Evolutionary conservation across 2,888 invertebrate genomes (phyloP), one percentile per base, ranked within the genome.

Genomic region (Meganola albula): DNA sequence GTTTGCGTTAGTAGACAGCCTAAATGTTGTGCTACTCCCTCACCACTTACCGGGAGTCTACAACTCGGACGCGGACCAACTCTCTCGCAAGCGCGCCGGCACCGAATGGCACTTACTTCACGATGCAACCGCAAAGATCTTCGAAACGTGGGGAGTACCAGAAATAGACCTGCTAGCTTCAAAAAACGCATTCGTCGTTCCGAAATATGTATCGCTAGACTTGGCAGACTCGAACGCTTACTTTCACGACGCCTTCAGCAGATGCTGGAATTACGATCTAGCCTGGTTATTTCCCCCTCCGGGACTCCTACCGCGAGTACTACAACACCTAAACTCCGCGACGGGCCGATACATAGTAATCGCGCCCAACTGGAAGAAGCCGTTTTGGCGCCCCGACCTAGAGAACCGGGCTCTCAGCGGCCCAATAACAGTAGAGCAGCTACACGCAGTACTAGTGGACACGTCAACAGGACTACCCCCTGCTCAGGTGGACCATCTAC

Each of bases 251-350:
- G 53, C 55, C 0, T 47, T 57, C 27, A 31, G 35, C 8, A 16
- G 3, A 6, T 20, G 4, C 2, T 55, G 54, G 48, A 29, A 41
- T 2, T 53, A 26, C 21, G 11, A n/a, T 1, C 40, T 53, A 1
- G 51, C 51, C 1, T 54, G 53, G 51, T 12, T 54, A 7, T 57
- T 57, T 10, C 49, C 52, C 1, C 52, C 53, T 4, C 52, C 53
- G 0, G 44, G 20, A 2, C 29, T 53, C 4, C 34, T 56, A 1
- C 47, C 50, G 4, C 9, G 4, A 7, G 32, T 32, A 6, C 10
- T 27, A 1, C 2, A 3, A 4, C 22, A 27, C 3, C 16, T 32
- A 28, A 26, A 23, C 11, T 9, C 1, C 4, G 20, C 27, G 3
- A 7, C 7, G 1, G 27, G 24, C 8, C 5, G 9, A 1, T 27